Percentiles rank a stretch among this genome's conserved stretches.
phyloP scores from a whole-genome alignment of 2,888 invertebrate genomes.

The Micoletzkya japonica region DNA sequence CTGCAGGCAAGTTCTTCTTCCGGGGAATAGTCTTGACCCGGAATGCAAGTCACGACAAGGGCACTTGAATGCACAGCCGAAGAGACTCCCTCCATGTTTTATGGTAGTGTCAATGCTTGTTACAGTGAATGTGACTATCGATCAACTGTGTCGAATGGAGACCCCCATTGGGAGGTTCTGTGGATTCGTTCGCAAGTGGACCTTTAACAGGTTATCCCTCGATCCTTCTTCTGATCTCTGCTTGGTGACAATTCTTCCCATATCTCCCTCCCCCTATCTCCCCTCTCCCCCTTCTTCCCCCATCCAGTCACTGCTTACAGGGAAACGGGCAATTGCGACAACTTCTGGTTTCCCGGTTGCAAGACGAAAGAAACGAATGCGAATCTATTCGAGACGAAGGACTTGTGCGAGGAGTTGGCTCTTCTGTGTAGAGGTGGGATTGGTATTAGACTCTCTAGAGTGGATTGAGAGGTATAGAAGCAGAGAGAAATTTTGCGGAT shows the following conservation, averaged over 20 bases:
- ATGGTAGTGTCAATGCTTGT: no score
- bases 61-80: no score
- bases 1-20: no score
- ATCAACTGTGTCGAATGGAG: conserved; percentile 53
- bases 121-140: conserved; percentile 4
- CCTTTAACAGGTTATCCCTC: conserved; percentile 16
- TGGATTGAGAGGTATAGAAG: no score
- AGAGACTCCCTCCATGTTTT: no score
- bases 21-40: no score
- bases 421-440: conserved; percentile 49
- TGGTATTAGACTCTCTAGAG: no score
- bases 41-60: no score
- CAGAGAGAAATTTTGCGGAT: conserved; percentile 12
- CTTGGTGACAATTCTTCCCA: no score
- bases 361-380: conserved; percentile 56
- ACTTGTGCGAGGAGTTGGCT: conserved; percentile 49
- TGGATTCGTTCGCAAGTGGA: conserved; percentile 44
- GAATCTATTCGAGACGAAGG: conserved; percentile 54
- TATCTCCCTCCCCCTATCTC: no score
- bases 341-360: conserved; percentile 62
- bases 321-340: conserved; percentile 59
- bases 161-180: conserved; percentile 60
- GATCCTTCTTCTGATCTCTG: not conserved
- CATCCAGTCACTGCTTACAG: conserved; percentile 1
- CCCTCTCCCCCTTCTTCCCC: not conserved